A percentile compares a stretch with the other conserved stretches of the same genome.
Evolutionary conservation across 2,113 vertebrate species (phyloP).

Genomic region (Triplophysa siluroides): DNA sequence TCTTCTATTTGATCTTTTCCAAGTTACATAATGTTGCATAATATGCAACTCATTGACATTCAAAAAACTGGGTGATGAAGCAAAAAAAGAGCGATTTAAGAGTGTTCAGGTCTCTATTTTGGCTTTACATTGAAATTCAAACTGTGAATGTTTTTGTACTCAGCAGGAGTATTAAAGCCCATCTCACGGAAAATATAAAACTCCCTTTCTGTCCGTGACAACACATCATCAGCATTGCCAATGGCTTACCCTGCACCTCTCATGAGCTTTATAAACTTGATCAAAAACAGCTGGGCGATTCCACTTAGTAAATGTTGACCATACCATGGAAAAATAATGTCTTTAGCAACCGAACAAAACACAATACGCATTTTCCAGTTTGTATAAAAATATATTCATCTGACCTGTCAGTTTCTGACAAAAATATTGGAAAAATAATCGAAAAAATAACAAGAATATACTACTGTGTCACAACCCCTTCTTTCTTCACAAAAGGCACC

Average conservation of each 20-base stretch:
- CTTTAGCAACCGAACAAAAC: too few relatives aligned
- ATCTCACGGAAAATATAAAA: neutral
- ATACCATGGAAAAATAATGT: too few relatives aligned
- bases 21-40: slow-evolving; percentile 21
- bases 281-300: neutral
- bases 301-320: too few relatives aligned
- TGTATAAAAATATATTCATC: too few relatives aligned
- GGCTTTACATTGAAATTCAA: neutral
- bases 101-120: neutral
- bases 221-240: neutral
- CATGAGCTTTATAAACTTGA: neutral
- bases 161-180: neutral
- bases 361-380: too few relatives aligned
- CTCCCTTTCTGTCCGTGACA: neutral
- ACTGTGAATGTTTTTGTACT: neutral
- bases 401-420: too few relatives aligned
- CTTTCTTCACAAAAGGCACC: too few relatives aligned
- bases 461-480: too few relatives aligned
- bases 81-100: neutral
- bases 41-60: slow-evolving; percentile 22
- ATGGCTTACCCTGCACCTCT: neutral
- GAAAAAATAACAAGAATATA: too few relatives aligned
- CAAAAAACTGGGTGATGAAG: slow-evolving; percentile 13
- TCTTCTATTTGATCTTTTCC: slow-evolving; percentile 18
- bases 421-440: too few relatives aligned